phyloP scores from a whole-genome alignment of 2,797 vertebrate genomes.

The Spinus olivaceus region DNA sequence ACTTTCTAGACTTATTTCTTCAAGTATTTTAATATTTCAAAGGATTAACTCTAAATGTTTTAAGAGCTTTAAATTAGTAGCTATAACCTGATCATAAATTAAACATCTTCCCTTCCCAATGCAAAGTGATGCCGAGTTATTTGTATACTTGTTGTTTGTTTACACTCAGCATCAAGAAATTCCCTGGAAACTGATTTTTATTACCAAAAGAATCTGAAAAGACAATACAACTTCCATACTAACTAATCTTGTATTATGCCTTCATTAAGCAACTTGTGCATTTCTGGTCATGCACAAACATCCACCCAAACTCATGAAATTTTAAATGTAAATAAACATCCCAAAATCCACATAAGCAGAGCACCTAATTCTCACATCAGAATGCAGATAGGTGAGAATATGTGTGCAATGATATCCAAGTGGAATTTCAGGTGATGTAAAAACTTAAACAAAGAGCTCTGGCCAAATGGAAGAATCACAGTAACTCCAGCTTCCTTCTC shows the following conservation, averaged over 20 bases:
- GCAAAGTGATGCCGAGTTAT: constrained; percentile 8
- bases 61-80: constrained; percentile 71
- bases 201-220: constrained; percentile 36
- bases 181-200: constrained; percentile 42
- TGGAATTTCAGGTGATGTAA: background rate
- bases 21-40: constrained; percentile 66
- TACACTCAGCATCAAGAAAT: constrained; percentile 7
- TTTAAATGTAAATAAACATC: constrained; percentile 63
- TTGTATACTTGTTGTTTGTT: constrained; percentile 57
- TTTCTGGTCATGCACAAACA: constrained; percentile 30
- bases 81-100: constrained; percentile 62
- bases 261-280: background rate
- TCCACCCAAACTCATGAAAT: constrained; percentile 17
- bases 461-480: background rate
- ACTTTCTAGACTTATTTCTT: constrained; percentile 33
- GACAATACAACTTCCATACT: constrained; percentile 2
- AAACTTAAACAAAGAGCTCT: background rate
- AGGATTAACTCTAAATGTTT: constrained; percentile 61
- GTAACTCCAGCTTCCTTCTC: background rate
- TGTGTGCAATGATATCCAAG: background rate
- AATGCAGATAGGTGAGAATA: constrained; percentile 11
- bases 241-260: constrained; percentile 29
- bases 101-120: constrained; percentile 16
- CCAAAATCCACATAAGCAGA: background rate
- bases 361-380: constrained; percentile 31